Base-by-base conservation (phyloP, 2,888 invertebrate genomes). In the Lasiommata megera region DNA sequence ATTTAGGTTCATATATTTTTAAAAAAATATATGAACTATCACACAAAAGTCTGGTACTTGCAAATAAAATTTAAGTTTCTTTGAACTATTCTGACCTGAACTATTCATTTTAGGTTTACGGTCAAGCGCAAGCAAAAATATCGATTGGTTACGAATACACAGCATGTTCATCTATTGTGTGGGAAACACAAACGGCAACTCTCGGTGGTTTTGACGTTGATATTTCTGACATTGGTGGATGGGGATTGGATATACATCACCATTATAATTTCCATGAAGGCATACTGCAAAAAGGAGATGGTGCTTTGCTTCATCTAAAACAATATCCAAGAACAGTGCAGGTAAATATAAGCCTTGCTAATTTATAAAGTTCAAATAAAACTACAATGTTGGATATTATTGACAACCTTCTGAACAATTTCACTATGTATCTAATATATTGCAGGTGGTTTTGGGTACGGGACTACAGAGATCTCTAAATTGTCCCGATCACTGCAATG, bases 231-330 rank as follows among this genome's bases (percentile, higher is more conserved):
- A 96, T 99, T 54, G 99, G 99, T 0, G 98, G 98, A 46, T 99
- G 99, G 99, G 98, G 99, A 51, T 90, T 99, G 54, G 97, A 99
- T 80, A 97, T 99, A 64, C 99, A 99, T 86, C 99, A 99, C 84
- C 97, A 98, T 82, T 99, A 99, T 86, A 99, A 99, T 83, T 98
- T 98, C 92, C 97, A 98, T 77, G 98, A 99, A 92, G 99, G 97
- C 17, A 98, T 99, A 63, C 91, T 99, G 43, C 99, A 99, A 82
- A 98, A 98, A 80, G 99, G 99, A 37, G 98, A 99, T 77, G 99
- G 99, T 54, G 96, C 97, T 1, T 96, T 98, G 41, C 92, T 99
- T 34, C 98, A 99, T 82, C 93, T 99, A 84, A 98, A 97, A 75
- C 96, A 97, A 76, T 96, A 97, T 76, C 97, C 97, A 43, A 92